Percentiles rank a stretch among this genome's conserved stretches.
Conservation (phyloP, 2,888 invertebrate genomes). For the Acleris emargana region DNA sequence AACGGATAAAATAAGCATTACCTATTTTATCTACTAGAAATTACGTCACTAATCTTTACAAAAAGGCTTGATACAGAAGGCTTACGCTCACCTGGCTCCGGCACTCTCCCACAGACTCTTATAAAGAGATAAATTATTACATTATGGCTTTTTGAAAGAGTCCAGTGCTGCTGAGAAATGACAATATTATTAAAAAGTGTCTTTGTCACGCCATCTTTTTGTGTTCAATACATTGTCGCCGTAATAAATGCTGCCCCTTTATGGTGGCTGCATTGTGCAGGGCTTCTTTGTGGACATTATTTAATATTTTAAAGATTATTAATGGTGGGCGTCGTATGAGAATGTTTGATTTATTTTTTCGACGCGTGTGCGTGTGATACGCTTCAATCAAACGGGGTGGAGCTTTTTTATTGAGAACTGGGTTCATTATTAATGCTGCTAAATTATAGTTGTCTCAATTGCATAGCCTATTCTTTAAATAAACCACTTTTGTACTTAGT, state of each 20-base stretch:
- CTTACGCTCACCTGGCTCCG: conserved; percentile 76
- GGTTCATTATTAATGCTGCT: too few species aligned
- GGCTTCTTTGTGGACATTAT: conserved; percentile 81
- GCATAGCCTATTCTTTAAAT: too few species aligned
- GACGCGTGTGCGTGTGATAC: conserved; percentile 78
- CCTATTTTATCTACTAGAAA: conserved; percentile 1
- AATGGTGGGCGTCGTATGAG: conserved; percentile 80
- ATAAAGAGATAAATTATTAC: conserved; percentile 84
- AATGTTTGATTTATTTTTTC: conserved; percentile 83
- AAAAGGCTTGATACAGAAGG: conserved; percentile 46
- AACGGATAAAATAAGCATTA: too few species aligned
- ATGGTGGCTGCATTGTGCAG: conserved; percentile 78
- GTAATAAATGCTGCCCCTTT: conserved; percentile 83
- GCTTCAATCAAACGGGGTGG: conserved; percentile 64
- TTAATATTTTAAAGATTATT: conserved; percentile 84
- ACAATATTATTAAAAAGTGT: conserved; percentile 84
- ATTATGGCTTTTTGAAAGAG: conserved; percentile 84
- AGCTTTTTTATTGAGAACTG: too few species aligned
- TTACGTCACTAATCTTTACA: conserved; percentile 29
- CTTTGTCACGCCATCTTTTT: conserved; percentile 84
- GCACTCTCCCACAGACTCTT: conserved; percentile 77
- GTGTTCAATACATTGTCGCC: conserved; percentile 83
- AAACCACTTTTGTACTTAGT: too few species aligned
- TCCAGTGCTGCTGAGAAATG: conserved; percentile 84
- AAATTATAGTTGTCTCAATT: too few species aligned